These are phyloP conservation scores for Dasyprocta punctata DNA, from an alignment of 2,113 vertebrate genomes.

Conservation along the genomic window DNA sequence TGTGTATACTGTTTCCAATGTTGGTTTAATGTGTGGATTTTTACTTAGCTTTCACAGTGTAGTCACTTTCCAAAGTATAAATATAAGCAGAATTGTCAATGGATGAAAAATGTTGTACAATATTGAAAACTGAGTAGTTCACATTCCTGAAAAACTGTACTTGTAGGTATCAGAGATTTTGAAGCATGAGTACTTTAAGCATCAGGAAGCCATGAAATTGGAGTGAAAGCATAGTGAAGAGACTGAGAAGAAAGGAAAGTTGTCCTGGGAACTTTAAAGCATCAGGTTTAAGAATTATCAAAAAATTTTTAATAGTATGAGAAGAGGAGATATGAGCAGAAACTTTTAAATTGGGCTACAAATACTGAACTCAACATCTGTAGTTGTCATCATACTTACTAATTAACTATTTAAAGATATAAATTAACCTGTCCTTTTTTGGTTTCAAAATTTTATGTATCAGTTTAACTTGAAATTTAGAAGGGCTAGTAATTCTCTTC, in stretches of 20 bases:
- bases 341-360: background rate
- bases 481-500: background rate
- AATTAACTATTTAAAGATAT: background rate
- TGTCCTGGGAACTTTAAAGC: conserved; percentile 1
- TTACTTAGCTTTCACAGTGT: background rate
- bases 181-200: background rate
- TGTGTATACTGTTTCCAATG: background rate
- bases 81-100: background rate
- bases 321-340: background rate
- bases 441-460: background rate
- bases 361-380: background rate
- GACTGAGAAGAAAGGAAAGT: background rate
- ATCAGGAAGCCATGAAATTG: background rate
- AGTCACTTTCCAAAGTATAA: background rate
- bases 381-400: background rate
- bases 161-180: background rate
- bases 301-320: background rate
- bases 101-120: background rate
- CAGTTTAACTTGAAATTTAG: background rate
- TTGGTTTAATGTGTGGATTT: background rate
- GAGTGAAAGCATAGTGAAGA: background rate
- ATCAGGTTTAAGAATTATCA: background rate
- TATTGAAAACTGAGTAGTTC: background rate
- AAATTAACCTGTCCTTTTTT: background rate
- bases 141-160: background rate